These are phyloP conservation scores for Megaustenia siamemsis DNA, from an alignment of 2,888 invertebrate species.

Conservation along the genomic window DNA sequence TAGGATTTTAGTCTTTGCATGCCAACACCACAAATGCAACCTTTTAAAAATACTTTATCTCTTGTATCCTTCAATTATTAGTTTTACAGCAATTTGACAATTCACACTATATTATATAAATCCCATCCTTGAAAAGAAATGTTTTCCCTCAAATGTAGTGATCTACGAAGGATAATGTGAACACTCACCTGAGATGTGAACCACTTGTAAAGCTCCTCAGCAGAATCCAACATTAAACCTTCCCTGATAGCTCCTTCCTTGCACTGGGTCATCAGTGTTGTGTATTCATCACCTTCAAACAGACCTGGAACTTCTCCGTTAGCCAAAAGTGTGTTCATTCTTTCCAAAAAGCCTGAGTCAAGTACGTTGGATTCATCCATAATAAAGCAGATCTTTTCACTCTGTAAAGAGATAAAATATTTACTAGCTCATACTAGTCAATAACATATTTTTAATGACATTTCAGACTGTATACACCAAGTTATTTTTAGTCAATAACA, in stretches of 20 bases:
- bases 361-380: constrained; percentile 99
- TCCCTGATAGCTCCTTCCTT: constrained; percentile 99
- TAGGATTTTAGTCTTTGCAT: too few species aligned
- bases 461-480: too few species aligned
- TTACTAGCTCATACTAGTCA: too few species aligned
- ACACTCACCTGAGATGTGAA: constrained; percentile 88
- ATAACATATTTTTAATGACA: too few species aligned
- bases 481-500: too few species aligned
- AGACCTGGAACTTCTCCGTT: constrained; percentile 92
- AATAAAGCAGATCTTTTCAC: constrained; percentile 99
- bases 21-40: too few species aligned
- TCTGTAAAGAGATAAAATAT: constrained; percentile 83
- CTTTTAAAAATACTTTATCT: too few species aligned
- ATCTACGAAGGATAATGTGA: neutral
- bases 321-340: constrained; percentile 98
- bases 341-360: constrained; percentile 98
- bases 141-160: too few species aligned
- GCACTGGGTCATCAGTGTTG: constrained; percentile 99
- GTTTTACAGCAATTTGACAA: too few species aligned
- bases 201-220: constrained; percentile 99
- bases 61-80: too few species aligned
- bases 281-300: constrained; percentile 93
- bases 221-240: constrained; percentile 98
- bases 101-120: too few species aligned
- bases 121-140: too few species aligned